These are phyloP conservation scores for Helicoverpa assulta DNA, from an alignment of 2,888 invertebrate genomes.

Conservation along the genomic window DNA sequence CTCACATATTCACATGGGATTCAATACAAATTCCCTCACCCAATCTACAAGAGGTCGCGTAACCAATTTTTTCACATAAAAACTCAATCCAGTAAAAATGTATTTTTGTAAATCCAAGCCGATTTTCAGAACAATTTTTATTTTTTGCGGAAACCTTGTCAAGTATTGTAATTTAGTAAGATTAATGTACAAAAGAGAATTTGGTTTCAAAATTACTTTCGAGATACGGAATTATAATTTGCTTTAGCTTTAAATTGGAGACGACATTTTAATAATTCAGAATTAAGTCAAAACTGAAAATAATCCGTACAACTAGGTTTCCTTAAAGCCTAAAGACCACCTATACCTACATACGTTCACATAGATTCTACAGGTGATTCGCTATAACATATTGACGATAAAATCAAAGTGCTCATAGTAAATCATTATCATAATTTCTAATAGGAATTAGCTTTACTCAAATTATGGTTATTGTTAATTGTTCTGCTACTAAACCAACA, in stretches of 20 bases:
- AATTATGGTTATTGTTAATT: conserved; percentile 15
- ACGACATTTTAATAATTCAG: conserved; percentile 27
- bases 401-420: neutral
- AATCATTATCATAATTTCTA: conserved; percentile 17
- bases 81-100: conserved; percentile 58
- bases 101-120: conserved; percentile 35
- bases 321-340: neutral
- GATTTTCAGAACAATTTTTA: conserved; percentile 35
- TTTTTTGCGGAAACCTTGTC: conserved; percentile 22
- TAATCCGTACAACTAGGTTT: neutral
- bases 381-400: conserved; percentile 5
- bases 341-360: neutral
- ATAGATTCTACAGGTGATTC: too few relatives aligned
- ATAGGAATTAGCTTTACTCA: conserved; percentile 7
- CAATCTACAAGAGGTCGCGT: conserved; percentile 73
- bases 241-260: conserved; percentile 24
- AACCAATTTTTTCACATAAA: conserved; percentile 69
- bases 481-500: neutral
- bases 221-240: conserved; percentile 41
- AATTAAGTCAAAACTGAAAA: neutral
- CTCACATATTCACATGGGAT: conserved; percentile 67
- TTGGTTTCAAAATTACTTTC: conserved; percentile 17
- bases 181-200: conserved; percentile 46
- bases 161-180: conserved; percentile 27
- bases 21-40: conserved; percentile 73